phyloP scores from a whole-genome alignment of 2,113 vertebrate species.

The Rattus rattus region DNA sequence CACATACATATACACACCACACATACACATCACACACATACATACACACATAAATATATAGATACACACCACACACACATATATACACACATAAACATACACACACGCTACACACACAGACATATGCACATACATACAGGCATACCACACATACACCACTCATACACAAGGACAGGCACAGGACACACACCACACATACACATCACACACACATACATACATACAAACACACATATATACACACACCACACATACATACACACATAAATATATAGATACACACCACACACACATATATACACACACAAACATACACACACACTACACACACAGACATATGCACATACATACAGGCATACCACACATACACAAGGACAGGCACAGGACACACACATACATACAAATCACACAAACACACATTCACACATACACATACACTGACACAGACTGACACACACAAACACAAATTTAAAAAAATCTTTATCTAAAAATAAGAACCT shows the following conservation, averaged over 20 bases:
- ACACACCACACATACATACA: too few species aligned
- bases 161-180: neutral
- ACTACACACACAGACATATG: neutral
- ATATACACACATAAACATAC: too few species aligned
- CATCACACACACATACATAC: neutral
- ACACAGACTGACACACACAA: neutral
- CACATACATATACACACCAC: too few species aligned
- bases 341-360: too few species aligned
- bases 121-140: too few species aligned
- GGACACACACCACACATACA: too few species aligned
- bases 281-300: neutral
- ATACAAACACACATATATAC: too few species aligned
- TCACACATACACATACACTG: neutral
- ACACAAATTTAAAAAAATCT: neutral
- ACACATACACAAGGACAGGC: too few species aligned
- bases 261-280: too few species aligned
- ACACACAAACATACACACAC: neutral
- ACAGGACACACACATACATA: too few species aligned
- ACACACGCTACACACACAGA: too few species aligned
- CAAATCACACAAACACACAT: neutral
- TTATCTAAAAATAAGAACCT: neutral
- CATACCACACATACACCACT: neutral
- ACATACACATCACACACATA: too few species aligned
- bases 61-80: neutral
- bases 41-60: neutral